phyloP scores from a whole-genome alignment of 1,140 invertebrate species.

The Zaprionus ornatus region DNA sequence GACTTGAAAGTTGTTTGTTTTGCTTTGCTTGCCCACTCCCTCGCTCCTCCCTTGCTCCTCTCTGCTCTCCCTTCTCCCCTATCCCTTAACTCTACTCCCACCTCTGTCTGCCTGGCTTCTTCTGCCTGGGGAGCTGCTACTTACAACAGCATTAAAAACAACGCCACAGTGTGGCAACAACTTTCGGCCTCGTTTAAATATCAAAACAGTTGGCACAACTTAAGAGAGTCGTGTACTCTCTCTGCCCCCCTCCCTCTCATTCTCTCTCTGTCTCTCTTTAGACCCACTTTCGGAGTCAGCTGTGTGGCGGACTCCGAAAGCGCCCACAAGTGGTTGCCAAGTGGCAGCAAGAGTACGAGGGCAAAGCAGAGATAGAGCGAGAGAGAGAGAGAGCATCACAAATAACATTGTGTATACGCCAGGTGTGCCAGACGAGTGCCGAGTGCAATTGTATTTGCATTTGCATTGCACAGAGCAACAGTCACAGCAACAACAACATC shows the following conservation, averaged over 20 bases:
- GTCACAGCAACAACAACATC: not conserved
- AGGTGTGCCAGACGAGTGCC: not conserved
- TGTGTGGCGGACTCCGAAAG: slow-evolving; percentile 63
- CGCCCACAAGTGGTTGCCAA: slow-evolving; percentile 72
- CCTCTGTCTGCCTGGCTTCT: not conserved
- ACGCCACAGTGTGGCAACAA: slow-evolving; percentile 38
- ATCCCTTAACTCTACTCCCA: not conserved
- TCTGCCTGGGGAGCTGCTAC: not conserved
- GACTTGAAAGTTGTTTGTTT: slow-evolving; percentile 49
- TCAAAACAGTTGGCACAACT: slow-evolving; percentile 25
- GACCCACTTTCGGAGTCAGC: slow-evolving; percentile 32
- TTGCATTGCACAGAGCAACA: not conserved
- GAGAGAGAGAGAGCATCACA: slow-evolving; percentile 7
- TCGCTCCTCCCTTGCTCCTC: not conserved
- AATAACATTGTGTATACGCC: slow-evolving; percentile 31
- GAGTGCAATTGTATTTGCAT: slow-evolving; percentile 16
- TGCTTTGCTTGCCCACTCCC: slow-evolving; percentile 23
- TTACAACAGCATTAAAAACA: slow-evolving; percentile 34
- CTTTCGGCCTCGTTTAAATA: slow-evolving; percentile 36
- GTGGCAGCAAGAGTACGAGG: slow-evolving; percentile 3
- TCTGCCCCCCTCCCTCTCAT: not conserved
- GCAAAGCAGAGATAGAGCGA: not conserved
- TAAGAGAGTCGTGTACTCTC: slow-evolving; percentile 20
- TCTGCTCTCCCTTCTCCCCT: not conserved
- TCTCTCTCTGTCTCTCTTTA: not conserved